Base-by-base conservation (phyloP, 2,888 invertebrate species). In the Watsonalla binaria region DNA sequence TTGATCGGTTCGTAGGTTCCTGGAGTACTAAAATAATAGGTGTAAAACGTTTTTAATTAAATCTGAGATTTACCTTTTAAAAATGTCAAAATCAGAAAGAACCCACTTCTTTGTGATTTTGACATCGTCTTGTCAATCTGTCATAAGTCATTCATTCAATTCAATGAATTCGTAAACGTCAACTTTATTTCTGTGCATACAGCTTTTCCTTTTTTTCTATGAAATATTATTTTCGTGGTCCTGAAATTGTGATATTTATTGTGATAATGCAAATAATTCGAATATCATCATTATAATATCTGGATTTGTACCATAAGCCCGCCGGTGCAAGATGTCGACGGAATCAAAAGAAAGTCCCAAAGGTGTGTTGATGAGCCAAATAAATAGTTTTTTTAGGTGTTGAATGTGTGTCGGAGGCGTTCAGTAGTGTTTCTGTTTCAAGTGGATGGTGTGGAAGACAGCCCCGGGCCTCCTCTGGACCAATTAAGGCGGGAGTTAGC, bases 401-500 rank as follows among this genome's bases (percentile, higher is more conserved):
- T 68, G 63, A 66, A 63, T 71, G 62, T 69, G 68, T 72, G 68
- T 71, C 69, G 71, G 77, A 78, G 80, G 80, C 73, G 80, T 81
- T 86, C 82, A 86, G 76, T 70, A 74, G 78, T 84, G 76, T 86
- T 86, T 88, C 79, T 87, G 82, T 87, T 89, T 87, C 75, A 86
- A 89, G 86, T 84, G 72, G 85, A 83, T 63, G 80, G 68, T 65
- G 78, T 66, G 63, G 76, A 67, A 53, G 78, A 73, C 57, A 68
- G 72, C 57, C 69, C 72, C 59, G 68, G 73, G 58, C 78, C 74
- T 52, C 65, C 75, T 47, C 75, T 77, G 51, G 83, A 82, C 54
- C 71, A 76, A 59, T 65, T 72, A 61, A 75, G 76, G 55, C 80
- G 82, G 63, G 93, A 94, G 74, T 93, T 96, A 76, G 94, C 95